Percentiles rank a stretch among this genome's conserved stretches.
Conservation (phyloP, 1,140 invertebrate genomes). For the Nasonia vitripennis region DNA sequence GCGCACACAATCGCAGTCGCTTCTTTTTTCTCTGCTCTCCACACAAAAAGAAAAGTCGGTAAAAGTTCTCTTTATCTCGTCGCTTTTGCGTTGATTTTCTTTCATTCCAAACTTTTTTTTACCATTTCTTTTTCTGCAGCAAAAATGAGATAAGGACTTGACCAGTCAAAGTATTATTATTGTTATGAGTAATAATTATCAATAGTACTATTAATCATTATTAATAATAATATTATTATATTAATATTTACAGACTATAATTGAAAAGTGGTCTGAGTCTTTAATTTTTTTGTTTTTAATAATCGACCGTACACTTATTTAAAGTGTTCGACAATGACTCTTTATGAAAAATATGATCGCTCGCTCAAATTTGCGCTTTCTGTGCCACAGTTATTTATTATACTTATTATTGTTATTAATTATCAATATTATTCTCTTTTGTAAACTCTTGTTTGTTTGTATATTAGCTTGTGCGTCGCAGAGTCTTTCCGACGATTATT, state of each 20-base stretch:
- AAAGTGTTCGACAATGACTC: conserved; percentile 41
- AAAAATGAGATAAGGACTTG: conserved; percentile 25
- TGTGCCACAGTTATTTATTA: conserved; percentile 29
- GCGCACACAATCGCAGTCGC: conserved; percentile 20
- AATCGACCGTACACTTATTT: conserved; percentile 2
- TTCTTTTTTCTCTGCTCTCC: not conserved
- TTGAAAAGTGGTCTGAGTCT: conserved; percentile 51
- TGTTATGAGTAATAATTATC: conserved; percentile 33
- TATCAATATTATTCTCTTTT: conserved; percentile 21
- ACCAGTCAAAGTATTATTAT: conserved; percentile 22
- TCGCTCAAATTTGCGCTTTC: conserved; percentile 10
- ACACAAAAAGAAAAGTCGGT: conserved; percentile 34
- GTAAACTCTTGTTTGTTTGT: conserved; percentile 27
- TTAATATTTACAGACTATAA: conserved; percentile 50
- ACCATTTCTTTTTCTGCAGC: conserved; percentile 10
- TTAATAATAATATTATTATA: conserved; percentile 43
- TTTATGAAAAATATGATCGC: conserved; percentile 55
- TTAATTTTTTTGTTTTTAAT: conserved; percentile 17
- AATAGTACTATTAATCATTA: conserved; percentile 36
- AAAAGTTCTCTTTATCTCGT: not conserved
- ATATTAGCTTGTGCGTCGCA: not conserved
- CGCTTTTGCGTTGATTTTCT: not conserved
- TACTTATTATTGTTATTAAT: conserved; percentile 23
- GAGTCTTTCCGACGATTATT: conserved; percentile 17
- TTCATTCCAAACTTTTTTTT: not conserved